phyloP scores from a whole-genome alignment of 1,140 invertebrate species.

The Trachymyrmex septentrionalis region DNA sequence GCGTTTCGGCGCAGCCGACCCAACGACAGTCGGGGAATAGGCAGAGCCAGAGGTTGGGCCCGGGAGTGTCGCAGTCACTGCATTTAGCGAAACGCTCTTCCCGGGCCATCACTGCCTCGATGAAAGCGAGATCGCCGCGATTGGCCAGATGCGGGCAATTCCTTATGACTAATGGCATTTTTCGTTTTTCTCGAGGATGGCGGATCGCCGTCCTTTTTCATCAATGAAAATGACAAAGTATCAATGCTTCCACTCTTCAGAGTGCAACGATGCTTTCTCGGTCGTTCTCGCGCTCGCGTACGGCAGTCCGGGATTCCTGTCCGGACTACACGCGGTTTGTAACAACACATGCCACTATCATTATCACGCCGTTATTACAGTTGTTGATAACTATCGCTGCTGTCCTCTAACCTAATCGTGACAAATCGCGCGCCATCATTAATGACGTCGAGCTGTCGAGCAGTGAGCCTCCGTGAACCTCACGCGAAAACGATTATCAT shows the following conservation, averaged over 20 bases:
- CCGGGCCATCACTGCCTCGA: constrained; percentile 78
- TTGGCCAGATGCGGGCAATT: constrained; percentile 82
- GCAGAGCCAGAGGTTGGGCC: constrained; percentile 95
- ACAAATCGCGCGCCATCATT: constrained; percentile 56
- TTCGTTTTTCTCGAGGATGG: neutral
- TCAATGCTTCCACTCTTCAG: neutral
- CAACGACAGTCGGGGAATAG: constrained; percentile 91
- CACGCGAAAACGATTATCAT: too few relatives aligned
- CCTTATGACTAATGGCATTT: constrained; percentile 82
- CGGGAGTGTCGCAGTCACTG: constrained; percentile 84
- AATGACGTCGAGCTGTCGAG: too few relatives aligned
- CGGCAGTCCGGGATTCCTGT: neutral
- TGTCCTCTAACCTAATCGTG: constrained; percentile 75
- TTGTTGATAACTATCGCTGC: constrained; percentile 9
- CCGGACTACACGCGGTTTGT: constrained; percentile 57
- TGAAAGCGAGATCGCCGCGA: constrained; percentile 79
- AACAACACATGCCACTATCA: constrained; percentile 46
- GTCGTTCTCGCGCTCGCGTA: neutral
- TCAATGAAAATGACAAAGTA: neutral
- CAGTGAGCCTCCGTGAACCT: too few relatives aligned
- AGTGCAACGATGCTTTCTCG: constrained; percentile 41
- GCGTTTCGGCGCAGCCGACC: constrained; percentile 93
- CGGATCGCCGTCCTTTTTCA: neutral
- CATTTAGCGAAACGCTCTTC: constrained; percentile 82
- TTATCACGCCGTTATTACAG: neutral